A percentile compares a stretch with the other conserved stretches of the same genome.
phyloP scores from a whole-genome alignment of 2,888 invertebrate genomes.

The Orthosia incerta region DNA sequence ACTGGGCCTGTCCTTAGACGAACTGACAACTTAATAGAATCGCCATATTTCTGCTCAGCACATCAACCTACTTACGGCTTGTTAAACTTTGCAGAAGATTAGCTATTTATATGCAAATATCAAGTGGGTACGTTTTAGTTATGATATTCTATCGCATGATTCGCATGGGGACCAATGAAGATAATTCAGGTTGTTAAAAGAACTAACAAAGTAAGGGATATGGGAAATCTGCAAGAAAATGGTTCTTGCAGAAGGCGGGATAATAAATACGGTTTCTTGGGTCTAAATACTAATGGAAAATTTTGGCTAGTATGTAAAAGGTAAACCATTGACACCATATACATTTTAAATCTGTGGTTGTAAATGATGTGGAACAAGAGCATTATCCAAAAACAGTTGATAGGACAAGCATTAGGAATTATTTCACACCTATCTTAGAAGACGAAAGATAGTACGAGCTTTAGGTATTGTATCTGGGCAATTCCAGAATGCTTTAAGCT shows the following conservation, averaged over 20 bases:
- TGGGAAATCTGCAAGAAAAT: not conserved
- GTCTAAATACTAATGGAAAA: not conserved
- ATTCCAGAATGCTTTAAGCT: not conserved
- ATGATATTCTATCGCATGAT: not conserved
- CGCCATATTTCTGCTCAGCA: conserved; percentile 44
- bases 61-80: conserved; percentile 44
- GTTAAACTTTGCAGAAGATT: conserved; percentile 33
- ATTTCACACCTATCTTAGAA: not conserved
- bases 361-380: too few species aligned
- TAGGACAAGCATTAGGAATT: not conserved
- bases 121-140: not conserved
- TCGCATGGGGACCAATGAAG: not conserved
- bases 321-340: too few species aligned
- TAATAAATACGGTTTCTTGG: not conserved
- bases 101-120: conserved; percentile 41
- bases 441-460: not conserved
- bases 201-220: not conserved
- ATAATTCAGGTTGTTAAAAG: not conserved
- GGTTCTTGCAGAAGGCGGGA: not conserved
- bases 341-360: too few species aligned
- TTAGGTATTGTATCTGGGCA: not conserved
- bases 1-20: conserved; percentile 53
- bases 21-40: conserved; percentile 63
- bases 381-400: too few species aligned
- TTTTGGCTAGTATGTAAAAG: too few species aligned